Percentiles rank a stretch among this genome's conserved stretches.
Evolutionary conservation across 23 tunicate species (phyloP).

Genomic region (Halocynthia aurantium): DNA sequence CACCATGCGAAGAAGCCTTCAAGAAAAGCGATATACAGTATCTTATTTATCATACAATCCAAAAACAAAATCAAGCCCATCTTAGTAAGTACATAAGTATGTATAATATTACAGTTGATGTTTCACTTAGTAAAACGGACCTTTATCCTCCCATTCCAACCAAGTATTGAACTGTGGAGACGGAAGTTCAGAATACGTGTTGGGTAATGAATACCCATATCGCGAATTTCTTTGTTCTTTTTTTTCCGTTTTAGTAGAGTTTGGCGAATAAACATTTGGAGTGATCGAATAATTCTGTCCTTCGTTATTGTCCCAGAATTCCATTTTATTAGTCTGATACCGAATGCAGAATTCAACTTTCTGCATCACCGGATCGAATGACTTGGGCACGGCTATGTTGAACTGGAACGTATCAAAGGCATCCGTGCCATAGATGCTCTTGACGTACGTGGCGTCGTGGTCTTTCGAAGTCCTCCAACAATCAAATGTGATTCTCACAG

Average conservation of each 20-base stretch:
- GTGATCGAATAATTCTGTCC: conserved; percentile 53
- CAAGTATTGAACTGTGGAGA: conserved; percentile 49
- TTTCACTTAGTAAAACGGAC: conserved; percentile 47
- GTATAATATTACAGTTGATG: too few relatives aligned
- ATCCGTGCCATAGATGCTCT: conserved; percentile 44
- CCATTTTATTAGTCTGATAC: conserved; percentile 25
- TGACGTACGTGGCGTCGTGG: conserved; percentile 33
- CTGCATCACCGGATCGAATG: not conserved
- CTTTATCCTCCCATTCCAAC: conserved; percentile 28
- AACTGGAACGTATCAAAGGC: conserved; percentile 73
- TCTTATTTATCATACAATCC: too few relatives aligned
- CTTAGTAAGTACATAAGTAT: too few relatives aligned
- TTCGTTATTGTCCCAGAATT: conserved; percentile 85
- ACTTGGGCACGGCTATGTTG: conserved; percentile 25
- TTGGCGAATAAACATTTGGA: not conserved
- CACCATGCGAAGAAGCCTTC: too few relatives aligned
- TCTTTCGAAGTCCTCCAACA: conserved; percentile 40
- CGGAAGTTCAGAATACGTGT: conserved; percentile 51
- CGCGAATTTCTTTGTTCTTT: too few relatives aligned
- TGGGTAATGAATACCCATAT: conserved; percentile 22
- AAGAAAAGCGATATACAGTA: too few relatives aligned
- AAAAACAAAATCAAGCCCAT: too few relatives aligned
- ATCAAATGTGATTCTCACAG: conserved; percentile 64
- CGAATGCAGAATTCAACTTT: conserved; percentile 55
- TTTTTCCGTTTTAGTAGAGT: not conserved